A percentile compares a stretch with the other conserved stretches of the same genome.
Evolutionary conservation across 1,140 invertebrate species (phyloP).

Genomic region (Aphidius gifuensis): DNA sequence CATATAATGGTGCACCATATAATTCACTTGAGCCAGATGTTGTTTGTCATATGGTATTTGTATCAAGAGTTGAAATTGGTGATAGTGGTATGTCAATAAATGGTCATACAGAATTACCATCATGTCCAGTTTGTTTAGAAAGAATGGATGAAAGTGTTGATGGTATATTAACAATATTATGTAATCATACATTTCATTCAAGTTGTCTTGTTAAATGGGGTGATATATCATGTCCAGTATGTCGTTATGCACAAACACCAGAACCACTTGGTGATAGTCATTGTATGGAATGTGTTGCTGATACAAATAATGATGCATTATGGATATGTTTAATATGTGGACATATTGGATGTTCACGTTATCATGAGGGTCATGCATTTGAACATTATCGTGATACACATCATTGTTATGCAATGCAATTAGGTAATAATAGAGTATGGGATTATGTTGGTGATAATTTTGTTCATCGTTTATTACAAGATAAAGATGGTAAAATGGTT

Average conservation of each 20-base stretch:
- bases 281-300: conserved; percentile 76
- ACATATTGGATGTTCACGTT: conserved; percentile 87
- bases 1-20: conserved; percentile 88
- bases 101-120: conserved; percentile 93
- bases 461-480: conserved; percentile 93
- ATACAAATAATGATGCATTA: conserved; percentile 70
- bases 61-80: conserved; percentile 85
- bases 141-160: conserved; percentile 98
- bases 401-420: conserved; percentile 95
- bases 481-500: conserved; percentile 97
- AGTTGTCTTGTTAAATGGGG: conserved; percentile 94
- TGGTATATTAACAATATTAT: conserved; percentile 94
- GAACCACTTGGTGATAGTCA: conserved; percentile 79
- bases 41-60: conserved; percentile 91
- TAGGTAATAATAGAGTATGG: conserved; percentile 96
- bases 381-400: conserved; percentile 91
- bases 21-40: conserved; percentile 89
- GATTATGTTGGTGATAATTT: conserved; percentile 97
- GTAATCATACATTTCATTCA: conserved; percentile 97
- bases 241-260: conserved; percentile 86
- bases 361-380: conserved; percentile 68
- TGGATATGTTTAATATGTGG: conserved; percentile 99
- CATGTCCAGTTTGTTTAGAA: conserved; percentile 95
- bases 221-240: conserved; percentile 83
- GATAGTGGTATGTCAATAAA: conserved; percentile 67